Evolutionary conservation across 2,113 vertebrate species (phyloP).

Genomic region (Glaucidium brasilianum): DNA sequence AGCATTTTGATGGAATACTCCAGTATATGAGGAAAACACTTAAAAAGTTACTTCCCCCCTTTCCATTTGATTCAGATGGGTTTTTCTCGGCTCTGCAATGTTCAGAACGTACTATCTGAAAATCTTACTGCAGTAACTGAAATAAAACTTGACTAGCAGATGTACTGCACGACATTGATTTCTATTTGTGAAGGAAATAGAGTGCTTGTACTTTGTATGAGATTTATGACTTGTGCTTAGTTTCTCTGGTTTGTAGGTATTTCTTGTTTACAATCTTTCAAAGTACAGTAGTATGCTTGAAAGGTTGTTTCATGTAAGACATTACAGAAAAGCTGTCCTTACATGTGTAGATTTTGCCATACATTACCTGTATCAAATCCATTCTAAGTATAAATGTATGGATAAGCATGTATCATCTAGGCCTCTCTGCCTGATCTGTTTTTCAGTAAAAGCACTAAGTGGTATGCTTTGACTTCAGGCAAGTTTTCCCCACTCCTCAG

Average conservation of each 20-base stretch:
- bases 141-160: not conserved
- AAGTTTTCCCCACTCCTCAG: not conserved
- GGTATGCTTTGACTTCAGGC: not conserved
- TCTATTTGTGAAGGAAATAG: not conserved
- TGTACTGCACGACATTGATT: not conserved
- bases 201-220: not conserved
- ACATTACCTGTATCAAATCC: not conserved
- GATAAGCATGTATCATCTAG: not conserved
- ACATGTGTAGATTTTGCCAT: not conserved
- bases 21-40: not conserved
- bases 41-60: not conserved
- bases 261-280: not conserved
- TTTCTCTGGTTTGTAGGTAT: not conserved
- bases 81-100: not conserved
- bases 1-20: not conserved
- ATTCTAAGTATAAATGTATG: not conserved
- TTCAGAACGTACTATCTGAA: not conserved
- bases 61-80: not conserved
- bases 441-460: not conserved
- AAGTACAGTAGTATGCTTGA: not conserved
- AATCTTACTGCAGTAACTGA: not conserved
- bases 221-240: not conserved
- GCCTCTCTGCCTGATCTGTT: not conserved
- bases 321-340: not conserved
- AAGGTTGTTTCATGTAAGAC: not conserved